Base-by-base conservation (phyloP, 2,797 vertebrate genomes). In the Orientallactaga sibirica region DNA sequence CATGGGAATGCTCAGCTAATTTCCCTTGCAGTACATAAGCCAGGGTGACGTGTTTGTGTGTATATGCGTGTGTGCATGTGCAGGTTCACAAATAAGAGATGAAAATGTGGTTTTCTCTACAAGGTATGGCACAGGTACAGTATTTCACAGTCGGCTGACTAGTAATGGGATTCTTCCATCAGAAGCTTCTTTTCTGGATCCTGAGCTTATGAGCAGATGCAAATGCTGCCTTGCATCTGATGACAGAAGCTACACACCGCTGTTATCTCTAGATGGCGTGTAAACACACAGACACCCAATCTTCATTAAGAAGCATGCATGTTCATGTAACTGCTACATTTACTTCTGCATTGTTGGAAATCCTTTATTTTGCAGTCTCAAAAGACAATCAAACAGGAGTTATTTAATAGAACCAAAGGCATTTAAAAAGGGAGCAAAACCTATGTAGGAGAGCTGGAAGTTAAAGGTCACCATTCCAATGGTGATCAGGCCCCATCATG, bases 81-180 rank as follows among this genome's bases (percentile, higher is more conserved):
- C 55, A 55, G 24, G 41, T 70, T 64, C 77, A 33, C 18, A 25
- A 4, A 15, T 43, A 81, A 74, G 82, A 43, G 74, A 87, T 83
- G 92, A 66, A 94, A 90, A 75, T 83, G 71, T 66, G 33, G 78
- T 78, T 93, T 64, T 95, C 83, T 95, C 97, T 81, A 93, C 84
- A 37, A 93, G 75, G 95, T 70, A 73, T 71, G 71, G 66, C 96
- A 55, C 90, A 96, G 96, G 94, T 95, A 94, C 76, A 10, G 92
- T 27, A 93, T 97, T 98, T 98, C 98, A 97, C 96, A 98, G 97
- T 82, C 0, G 24, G 92, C 70, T 97, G 96, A 94, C 92, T 94
- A 64, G 86, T 95, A 97, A 97, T 96, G 86, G 94, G 80, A 97
- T 98, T 97, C 94, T 96, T 96, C 94, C 95, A 95, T 85, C 74